Conservation (phyloP, 2,113 vertebrate species). For the Hystrix cristata region DNA sequence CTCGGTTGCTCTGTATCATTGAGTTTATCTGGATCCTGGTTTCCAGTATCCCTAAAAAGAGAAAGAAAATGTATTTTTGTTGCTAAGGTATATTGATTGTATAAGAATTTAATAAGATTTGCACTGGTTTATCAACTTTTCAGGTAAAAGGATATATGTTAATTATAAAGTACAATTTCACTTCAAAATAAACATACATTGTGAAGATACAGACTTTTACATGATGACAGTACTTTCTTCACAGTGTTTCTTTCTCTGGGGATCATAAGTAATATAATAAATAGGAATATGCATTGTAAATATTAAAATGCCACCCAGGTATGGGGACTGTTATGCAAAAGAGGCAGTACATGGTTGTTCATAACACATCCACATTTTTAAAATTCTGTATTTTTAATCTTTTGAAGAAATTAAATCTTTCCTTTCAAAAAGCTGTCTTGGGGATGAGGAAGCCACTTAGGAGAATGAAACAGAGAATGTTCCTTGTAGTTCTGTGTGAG, state of each 20-base stretch:
- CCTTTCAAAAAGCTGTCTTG: not conserved
- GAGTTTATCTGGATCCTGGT: not conserved
- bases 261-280: constrained; percentile 13
- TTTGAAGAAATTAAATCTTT: constrained; percentile 42
- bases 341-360: not conserved
- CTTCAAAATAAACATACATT: constrained; percentile 45
- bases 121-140: constrained; percentile 29
- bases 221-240: constrained; percentile 18
- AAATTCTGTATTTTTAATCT: constrained; percentile 45
- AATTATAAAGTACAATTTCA: not conserved
- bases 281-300: not conserved
- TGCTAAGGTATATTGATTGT: not conserved
- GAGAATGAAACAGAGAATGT: not conserved
- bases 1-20: not conserved
- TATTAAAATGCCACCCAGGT: not conserved
- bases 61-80: not conserved
- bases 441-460: not conserved
- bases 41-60: constrained; percentile 16
- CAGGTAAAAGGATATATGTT: not conserved
- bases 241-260: not conserved
- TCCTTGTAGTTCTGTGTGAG: not conserved
- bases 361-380: not conserved
- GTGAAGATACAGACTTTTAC: constrained; percentile 39
- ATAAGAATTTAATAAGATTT: not conserved
- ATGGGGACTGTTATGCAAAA: not conserved